phyloP scores from a whole-genome alignment of 2,888 invertebrate species.

The Sinopyrophorus schimmeli region DNA sequence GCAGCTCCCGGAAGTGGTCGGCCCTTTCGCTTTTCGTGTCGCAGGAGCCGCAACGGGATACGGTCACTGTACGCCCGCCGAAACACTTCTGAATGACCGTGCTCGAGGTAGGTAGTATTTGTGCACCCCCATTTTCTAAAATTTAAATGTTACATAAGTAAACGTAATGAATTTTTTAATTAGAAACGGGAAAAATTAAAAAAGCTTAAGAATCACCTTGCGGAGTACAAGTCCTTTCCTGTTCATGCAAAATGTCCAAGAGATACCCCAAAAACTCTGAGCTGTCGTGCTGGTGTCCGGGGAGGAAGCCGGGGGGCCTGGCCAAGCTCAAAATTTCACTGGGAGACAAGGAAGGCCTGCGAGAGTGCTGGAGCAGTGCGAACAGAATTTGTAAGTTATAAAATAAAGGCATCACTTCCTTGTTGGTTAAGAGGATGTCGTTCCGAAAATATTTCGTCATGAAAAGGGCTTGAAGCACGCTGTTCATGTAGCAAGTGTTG shows the following conservation, averaged over 20 bases:
- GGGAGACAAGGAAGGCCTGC: conserved; percentile 69
- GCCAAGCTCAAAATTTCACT: conserved; percentile 71
- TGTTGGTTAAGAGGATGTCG: conserved; percentile 63
- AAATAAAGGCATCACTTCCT: conserved; percentile 61
- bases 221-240: conserved; percentile 66
- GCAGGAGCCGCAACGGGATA: conserved; percentile 75
- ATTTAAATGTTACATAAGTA: too few relatives aligned
- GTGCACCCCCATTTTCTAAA: too few relatives aligned
- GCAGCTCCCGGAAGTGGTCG: conserved; percentile 81
- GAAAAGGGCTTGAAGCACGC: conserved; percentile 79
- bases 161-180: too few relatives aligned
- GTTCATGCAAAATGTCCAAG: conserved; percentile 74
- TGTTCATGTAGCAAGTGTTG: conserved; percentile 90
- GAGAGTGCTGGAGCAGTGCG: conserved; percentile 71
- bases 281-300: conserved; percentile 84
- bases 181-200: too few relatives aligned
- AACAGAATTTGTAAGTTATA: conserved; percentile 71
- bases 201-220: too few relatives aligned
- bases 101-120: conserved; percentile 6
- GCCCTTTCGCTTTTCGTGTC: conserved; percentile 71
- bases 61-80: conserved; percentile 75
- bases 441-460: conserved; percentile 80
- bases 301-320: conserved; percentile 76
- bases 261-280: conserved; percentile 82
- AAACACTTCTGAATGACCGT: conserved; percentile 72